Conservation (phyloP, 2,888 invertebrate genomes). For the Ectemnius continuus region DNA sequence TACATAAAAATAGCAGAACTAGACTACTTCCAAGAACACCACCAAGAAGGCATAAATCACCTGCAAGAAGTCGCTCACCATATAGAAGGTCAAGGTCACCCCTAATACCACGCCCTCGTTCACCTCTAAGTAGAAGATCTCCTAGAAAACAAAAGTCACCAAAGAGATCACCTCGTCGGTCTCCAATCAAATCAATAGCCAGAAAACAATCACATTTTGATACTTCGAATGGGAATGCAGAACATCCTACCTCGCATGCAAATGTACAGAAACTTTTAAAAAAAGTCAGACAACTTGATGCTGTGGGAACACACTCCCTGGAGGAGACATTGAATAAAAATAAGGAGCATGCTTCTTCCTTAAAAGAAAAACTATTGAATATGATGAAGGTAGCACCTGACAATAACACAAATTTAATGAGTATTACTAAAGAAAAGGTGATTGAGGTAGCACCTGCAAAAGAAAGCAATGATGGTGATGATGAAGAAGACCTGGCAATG, state of each 20-base stretch:
- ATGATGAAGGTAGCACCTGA: constrained; percentile 61
- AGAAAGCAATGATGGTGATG: constrained; percentile 48
- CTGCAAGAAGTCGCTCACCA: constrained; percentile 45
- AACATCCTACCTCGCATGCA: constrained; percentile 24
- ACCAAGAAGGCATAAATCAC: constrained; percentile 54
- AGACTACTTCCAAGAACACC: constrained; percentile 46
- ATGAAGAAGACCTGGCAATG: constrained; percentile 70
- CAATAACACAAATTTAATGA: constrained; percentile 30
- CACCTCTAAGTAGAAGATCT: constrained; percentile 41
- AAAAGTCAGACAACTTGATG: constrained; percentile 68
- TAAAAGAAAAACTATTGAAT: constrained; percentile 72
- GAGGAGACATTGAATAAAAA: constrained; percentile 48
- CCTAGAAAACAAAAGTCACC: constrained; percentile 21
- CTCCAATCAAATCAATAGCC: constrained; percentile 25
- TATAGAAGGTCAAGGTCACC: constrained; percentile 60
- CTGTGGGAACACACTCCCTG: constrained; percentile 53
- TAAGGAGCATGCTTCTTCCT: constrained; percentile 66
- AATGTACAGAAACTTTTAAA: constrained; percentile 69
- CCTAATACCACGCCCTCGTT: constrained; percentile 24
- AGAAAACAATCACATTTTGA: constrained; percentile 39
- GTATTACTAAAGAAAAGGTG: constrained; percentile 32
- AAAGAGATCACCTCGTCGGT: constrained; percentile 32
- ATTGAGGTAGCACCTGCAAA: neutral
- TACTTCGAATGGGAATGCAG: constrained; percentile 7
- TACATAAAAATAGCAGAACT: constrained; percentile 43